These are phyloP conservation scores for Drosophila cardini DNA, from an alignment of 1,140 invertebrate species.

Conservation along the genomic window DNA sequence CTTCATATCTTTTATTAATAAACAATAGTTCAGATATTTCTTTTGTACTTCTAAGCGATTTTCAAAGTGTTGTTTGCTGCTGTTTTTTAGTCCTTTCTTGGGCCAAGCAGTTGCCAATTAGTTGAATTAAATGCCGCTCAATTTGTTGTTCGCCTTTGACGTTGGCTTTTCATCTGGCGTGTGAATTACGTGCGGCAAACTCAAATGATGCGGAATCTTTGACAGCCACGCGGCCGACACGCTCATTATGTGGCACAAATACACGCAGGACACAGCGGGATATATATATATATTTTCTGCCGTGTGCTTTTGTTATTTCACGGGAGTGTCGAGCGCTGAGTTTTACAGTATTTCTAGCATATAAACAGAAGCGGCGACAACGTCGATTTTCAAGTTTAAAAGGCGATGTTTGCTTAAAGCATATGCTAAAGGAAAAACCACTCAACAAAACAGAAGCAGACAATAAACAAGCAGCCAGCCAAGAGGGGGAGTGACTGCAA, in stretches of 20 bases:
- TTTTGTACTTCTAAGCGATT: neutral
- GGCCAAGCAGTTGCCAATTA: slow-evolving; percentile 36
- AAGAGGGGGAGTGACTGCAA: neutral
- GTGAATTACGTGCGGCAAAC: slow-evolving; percentile 66
- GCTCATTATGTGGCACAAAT: slow-evolving; percentile 70
- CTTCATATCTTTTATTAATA: neutral
- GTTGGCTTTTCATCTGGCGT: slow-evolving; percentile 63
- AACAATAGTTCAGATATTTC: neutral
- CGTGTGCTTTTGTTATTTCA: slow-evolving; percentile 55
- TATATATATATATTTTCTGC: neutral
- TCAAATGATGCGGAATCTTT: slow-evolving; percentile 80
- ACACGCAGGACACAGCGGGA: slow-evolving; percentile 62
- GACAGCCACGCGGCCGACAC: slow-evolving; percentile 75
- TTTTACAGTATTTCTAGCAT: slow-evolving; percentile 16
- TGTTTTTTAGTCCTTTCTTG: neutral
- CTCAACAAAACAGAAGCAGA: slow-evolving; percentile 72
- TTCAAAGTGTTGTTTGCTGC: neutral
- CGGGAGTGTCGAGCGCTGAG: slow-evolving; percentile 8
- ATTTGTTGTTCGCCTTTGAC: slow-evolving; percentile 51
- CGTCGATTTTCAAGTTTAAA: slow-evolving; percentile 73
- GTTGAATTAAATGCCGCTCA: slow-evolving; percentile 69
- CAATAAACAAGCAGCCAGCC: slow-evolving; percentile 65
- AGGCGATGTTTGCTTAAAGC: slow-evolving; percentile 72
- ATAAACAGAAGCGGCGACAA: slow-evolving; percentile 17
- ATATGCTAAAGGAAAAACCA: slow-evolving; percentile 76